phyloP scores from a whole-genome alignment of 2,113 vertebrate species.

The Gavialis gangeticus region DNA sequence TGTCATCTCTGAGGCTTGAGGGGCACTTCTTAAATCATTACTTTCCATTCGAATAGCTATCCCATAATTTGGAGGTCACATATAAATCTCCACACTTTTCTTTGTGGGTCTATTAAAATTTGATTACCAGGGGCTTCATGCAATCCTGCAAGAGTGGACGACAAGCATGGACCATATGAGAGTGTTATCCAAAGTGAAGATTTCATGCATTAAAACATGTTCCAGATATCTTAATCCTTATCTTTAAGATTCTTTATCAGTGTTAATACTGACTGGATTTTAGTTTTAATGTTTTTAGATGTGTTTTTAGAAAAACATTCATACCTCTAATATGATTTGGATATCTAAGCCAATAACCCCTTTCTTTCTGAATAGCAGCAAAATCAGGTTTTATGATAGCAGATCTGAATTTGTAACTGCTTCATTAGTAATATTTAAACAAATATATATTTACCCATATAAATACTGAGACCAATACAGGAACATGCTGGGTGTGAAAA shows the following conservation, averaged over 20 bases:
- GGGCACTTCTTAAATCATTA: background rate
- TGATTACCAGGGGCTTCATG: background rate
- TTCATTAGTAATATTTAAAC: background rate
- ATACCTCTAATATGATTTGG: background rate
- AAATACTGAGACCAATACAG: background rate
- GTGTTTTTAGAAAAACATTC: background rate
- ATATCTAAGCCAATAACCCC: background rate
- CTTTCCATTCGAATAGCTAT: background rate
- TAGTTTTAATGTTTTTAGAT: background rate
- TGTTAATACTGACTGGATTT: background rate
- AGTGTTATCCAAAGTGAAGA: background rate
- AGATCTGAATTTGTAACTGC: background rate
- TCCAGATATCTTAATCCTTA: background rate
- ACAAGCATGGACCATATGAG: fast-evolving
- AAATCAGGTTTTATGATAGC: background rate
- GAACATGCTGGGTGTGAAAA: background rate
- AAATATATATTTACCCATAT: background rate
- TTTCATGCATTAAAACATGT: background rate
- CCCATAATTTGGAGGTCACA: background rate
- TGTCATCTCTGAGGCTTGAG: background rate
- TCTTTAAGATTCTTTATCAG: background rate
- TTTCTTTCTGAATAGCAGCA: slow-evolving; percentile 14
- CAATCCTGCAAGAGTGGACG: background rate
- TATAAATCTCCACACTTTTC: background rate
- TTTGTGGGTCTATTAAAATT: background rate